Percentiles rank a stretch among this genome's conserved stretches.
Conservation (phyloP, 2,797 vertebrate species). For the Diplodus puntazzo region DNA sequence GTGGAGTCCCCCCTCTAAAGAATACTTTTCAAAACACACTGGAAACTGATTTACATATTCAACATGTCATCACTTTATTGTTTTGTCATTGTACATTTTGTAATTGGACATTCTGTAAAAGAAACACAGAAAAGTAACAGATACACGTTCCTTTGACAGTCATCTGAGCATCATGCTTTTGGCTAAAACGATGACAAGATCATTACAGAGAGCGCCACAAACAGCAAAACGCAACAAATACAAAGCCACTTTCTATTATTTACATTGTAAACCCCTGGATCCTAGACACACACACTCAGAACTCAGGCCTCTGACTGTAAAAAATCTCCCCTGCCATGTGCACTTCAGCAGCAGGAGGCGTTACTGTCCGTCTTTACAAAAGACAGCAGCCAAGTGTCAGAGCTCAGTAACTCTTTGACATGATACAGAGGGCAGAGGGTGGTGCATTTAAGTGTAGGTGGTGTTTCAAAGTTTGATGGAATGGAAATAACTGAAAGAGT, state of each 20-base stretch:
- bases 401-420: slow-evolving; percentile 22
- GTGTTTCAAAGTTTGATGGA: not conserved
- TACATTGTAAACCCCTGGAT: slow-evolving; percentile 72
- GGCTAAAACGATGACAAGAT: slow-evolving; percentile 79
- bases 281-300: slow-evolving; percentile 41
- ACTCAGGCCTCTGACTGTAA: slow-evolving; percentile 58
- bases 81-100: slow-evolving; percentile 79
- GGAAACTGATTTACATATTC: slow-evolving; percentile 60
- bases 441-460: not conserved
- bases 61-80: slow-evolving; percentile 83
- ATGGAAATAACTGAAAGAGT: slow-evolving; percentile 2
- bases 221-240: slow-evolving; percentile 80
- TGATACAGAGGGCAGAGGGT: slow-evolving; percentile 20
- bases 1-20: no score
- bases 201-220: slow-evolving; percentile 76
- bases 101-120: slow-evolving; percentile 82
- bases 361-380: slow-evolving; percentile 1
- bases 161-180: slow-evolving; percentile 81
- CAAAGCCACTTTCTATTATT: slow-evolving; percentile 79
- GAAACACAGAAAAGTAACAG: slow-evolving; percentile 61
- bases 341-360: slow-evolving; percentile 37
- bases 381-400: slow-evolving; percentile 41
- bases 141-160: slow-evolving; percentile 61
- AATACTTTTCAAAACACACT: not conserved
- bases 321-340: slow-evolving; percentile 49